These are phyloP conservation scores for Sciurus vulgaris DNA, from an alignment of 2,797 vertebrate species.

Conservation along the genomic window DNA sequence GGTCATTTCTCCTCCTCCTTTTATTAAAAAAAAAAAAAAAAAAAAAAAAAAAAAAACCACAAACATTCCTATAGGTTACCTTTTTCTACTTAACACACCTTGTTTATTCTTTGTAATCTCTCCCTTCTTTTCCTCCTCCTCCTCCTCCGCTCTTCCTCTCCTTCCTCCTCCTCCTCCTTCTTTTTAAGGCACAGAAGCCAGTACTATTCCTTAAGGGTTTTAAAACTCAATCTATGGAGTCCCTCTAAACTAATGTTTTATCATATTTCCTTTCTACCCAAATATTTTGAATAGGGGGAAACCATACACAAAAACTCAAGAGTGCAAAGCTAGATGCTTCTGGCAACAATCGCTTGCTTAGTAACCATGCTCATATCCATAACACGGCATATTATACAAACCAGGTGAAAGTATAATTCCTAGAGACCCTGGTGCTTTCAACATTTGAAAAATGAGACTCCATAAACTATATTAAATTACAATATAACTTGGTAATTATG, in stretches of 20 bases:
- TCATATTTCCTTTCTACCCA: slow-evolving; percentile 69
- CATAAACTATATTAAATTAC: slow-evolving; percentile 83
- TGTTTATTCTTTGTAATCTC: background rate
- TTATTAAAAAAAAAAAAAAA: background rate
- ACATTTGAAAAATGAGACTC: slow-evolving; percentile 79
- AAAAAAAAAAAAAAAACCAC: background rate
- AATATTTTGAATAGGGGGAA: slow-evolving; percentile 24
- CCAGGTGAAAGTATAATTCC: slow-evolving; percentile 83
- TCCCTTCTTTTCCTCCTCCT: background rate
- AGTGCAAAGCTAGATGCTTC: slow-evolving; percentile 82
- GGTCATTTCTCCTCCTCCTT: background rate
- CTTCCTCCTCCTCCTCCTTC: background rate
- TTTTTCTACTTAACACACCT: background rate
- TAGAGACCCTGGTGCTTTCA: slow-evolving; percentile 84
- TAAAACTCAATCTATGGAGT: background rate
- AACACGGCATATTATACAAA: slow-evolving; percentile 75
- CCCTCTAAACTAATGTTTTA: slow-evolving; percentile 53
- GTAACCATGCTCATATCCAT: slow-evolving; percentile 56
- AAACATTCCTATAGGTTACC: background rate
- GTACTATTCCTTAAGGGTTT: background rate
- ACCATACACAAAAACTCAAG: slow-evolving; percentile 73
- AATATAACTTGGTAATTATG: slow-evolving; percentile 81
- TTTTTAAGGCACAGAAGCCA: slow-evolving; percentile 12
- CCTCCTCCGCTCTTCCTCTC: background rate
- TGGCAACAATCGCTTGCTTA: slow-evolving; percentile 56